phyloP scores from a whole-genome alignment of 1,140 invertebrate genomes.

The Medauroidea extradentata region DNA sequence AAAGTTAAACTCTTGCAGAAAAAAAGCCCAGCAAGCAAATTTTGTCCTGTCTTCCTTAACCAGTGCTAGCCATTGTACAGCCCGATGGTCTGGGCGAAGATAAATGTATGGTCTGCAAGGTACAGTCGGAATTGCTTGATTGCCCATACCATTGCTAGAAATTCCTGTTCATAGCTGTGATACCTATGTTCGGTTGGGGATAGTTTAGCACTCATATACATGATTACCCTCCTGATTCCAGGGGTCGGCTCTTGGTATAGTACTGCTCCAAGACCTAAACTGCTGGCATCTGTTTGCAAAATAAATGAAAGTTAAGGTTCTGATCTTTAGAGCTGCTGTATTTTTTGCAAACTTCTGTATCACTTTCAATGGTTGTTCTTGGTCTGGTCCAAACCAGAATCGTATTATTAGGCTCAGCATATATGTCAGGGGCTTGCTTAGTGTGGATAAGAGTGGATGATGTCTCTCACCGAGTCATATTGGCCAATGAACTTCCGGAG shows the following conservation, averaged over 20 bases:
- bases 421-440: too few relatives aligned
- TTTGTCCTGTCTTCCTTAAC: conserved; percentile 25
- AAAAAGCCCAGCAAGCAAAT: conserved; percentile 28
- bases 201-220: background rate
- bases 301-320: too few relatives aligned
- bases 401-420: too few relatives aligned
- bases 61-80: conserved; percentile 24
- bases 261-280: background rate
- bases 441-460: too few relatives aligned
- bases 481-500: too few relatives aligned
- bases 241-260: background rate
- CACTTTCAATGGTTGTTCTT: too few relatives aligned
- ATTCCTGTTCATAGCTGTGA: background rate
- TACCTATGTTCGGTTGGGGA: background rate
- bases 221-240: background rate
- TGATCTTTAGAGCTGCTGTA: too few relatives aligned
- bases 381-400: too few relatives aligned
- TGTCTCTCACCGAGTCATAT: too few relatives aligned
- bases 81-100: conserved; percentile 26
- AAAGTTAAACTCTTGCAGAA: conserved; percentile 29
- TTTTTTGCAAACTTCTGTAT: too few relatives aligned
- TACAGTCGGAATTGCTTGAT: conserved; percentile 29
- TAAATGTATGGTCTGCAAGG: conserved; percentile 31
- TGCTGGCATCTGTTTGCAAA: too few relatives aligned
- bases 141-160: conserved; percentile 33